Evolutionary conservation across 1,140 invertebrate species (phyloP), one percentile per base, ranked within the genome.

Genomic region (Papilio aristodemus): DNA sequence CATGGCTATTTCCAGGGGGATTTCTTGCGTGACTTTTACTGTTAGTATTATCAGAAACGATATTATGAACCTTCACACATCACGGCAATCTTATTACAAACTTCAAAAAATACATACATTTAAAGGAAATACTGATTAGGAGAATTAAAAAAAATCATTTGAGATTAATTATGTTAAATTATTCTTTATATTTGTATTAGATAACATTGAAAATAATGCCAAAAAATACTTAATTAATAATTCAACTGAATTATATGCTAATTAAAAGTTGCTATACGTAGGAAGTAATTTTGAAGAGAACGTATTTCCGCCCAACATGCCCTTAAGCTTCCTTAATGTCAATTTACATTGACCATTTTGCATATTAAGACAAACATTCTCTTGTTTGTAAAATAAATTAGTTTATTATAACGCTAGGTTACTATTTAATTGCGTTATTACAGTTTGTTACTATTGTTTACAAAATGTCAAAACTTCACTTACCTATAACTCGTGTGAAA

Each of bases 401-500:
- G 19, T 50, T 10, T 2, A 4, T 50, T 22, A 22, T 22, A 50
- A 19, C 1, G 0, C 10, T 4, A 39, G 13, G 10, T 50, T 50
- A 11, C 11, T 1, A 50, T 11, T 50, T 50, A 22, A 50, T 25
- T 46, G 3, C 14, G 0, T 41, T 41, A 14, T 41, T 19, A 50
- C 46, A 50, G 11, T 50, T 50, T 22, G 46, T 50, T 22, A 50
- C 17, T 22, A 50, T 50, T 50, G 46, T 50, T 50, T 50, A 50
- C 46, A 50, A 50, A 50, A 50, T 22, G 46, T 50, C 41, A 43
- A 14, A 43, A 13, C 14, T 14, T 43, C 17, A 84, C 88, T 90
- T 77, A 90, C 88, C 85, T 85, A 80, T 63, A 75, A 69, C 67
- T 71, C 67, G 72, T 75, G 79, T 80, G 78, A 89, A 81, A 91